A percentile compares a stretch with the other conserved stretches of the same genome.
Conservation (phyloP, 2,888 invertebrate genomes). For the Phyllotreta cruciferae region DNA sequence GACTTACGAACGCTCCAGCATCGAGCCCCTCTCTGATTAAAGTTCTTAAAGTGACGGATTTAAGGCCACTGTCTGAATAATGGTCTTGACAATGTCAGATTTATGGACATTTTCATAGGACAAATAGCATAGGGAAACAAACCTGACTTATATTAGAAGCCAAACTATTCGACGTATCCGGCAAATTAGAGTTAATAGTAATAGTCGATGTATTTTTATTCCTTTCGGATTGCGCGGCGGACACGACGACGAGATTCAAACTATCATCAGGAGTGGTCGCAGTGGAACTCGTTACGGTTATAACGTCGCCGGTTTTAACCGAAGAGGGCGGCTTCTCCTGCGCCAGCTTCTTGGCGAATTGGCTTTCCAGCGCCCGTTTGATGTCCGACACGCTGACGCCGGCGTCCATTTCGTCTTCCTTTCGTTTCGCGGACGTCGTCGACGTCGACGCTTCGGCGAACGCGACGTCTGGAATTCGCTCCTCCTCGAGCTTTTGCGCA, state of each 20-base stretch:
- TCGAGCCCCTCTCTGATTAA: too few relatives aligned
- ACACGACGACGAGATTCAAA: constrained; percentile 53
- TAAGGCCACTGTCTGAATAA: too few relatives aligned
- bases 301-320: constrained; percentile 43
- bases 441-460: constrained; percentile 26
- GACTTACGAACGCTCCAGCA: too few relatives aligned
- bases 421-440: background rate
- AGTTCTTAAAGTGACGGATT: too few relatives aligned
- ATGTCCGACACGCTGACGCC: constrained; percentile 44
- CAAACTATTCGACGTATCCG: constrained; percentile 75
- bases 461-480: constrained; percentile 2
- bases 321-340: constrained; percentile 33
- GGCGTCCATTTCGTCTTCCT: constrained; percentile 44
- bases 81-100: too few relatives aligned
- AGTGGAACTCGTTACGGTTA: constrained; percentile 50
- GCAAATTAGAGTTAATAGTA: constrained; percentile 63
- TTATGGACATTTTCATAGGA: too few relatives aligned
- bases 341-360: constrained; percentile 44
- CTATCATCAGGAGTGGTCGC: constrained; percentile 50
- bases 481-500: background rate
- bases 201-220: constrained; percentile 63
- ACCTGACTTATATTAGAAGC: constrained; percentile 77
- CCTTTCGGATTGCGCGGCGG: constrained; percentile 52
- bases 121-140: constrained; percentile 31
- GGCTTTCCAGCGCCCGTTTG: constrained; percentile 47